Evolutionary conservation across 2,113 vertebrate genomes (phyloP).

Genomic region (Apaloderma vittatum): DNA sequence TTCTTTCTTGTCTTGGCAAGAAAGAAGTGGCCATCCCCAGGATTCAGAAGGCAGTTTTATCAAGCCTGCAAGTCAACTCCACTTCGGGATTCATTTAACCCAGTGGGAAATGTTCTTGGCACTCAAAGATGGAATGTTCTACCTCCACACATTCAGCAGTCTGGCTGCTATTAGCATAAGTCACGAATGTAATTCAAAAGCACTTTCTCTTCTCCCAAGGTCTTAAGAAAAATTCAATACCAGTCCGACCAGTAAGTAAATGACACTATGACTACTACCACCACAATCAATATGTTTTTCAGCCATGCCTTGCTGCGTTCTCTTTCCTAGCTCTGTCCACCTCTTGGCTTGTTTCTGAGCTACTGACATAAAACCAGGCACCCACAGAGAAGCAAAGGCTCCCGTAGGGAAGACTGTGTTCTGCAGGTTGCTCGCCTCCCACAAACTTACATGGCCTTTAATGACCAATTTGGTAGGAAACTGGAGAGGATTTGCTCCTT

Average conservation of each 20-base stretch:
- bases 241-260: background rate
- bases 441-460: background rate
- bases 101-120: background rate
- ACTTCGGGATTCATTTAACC: background rate
- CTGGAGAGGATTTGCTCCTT: background rate
- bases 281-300: fast-evolving
- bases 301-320: background rate
- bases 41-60: background rate
- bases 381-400: background rate
- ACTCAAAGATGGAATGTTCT: background rate
- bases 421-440: background rate
- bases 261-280: background rate
- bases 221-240: background rate
- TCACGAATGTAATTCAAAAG: background rate
- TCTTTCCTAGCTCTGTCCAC: background rate
- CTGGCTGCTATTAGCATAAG: background rate
- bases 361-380: background rate
- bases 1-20: background rate
- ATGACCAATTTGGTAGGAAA: background rate
- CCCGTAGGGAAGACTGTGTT: background rate
- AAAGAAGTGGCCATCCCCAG: background rate
- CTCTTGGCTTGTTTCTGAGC: background rate
- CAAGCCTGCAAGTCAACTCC: background rate
- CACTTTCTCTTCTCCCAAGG: background rate
- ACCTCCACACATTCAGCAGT: background rate